Evolutionary conservation across 2,888 invertebrate genomes (phyloP).

Genomic region (Cantharis lateralis): DNA sequence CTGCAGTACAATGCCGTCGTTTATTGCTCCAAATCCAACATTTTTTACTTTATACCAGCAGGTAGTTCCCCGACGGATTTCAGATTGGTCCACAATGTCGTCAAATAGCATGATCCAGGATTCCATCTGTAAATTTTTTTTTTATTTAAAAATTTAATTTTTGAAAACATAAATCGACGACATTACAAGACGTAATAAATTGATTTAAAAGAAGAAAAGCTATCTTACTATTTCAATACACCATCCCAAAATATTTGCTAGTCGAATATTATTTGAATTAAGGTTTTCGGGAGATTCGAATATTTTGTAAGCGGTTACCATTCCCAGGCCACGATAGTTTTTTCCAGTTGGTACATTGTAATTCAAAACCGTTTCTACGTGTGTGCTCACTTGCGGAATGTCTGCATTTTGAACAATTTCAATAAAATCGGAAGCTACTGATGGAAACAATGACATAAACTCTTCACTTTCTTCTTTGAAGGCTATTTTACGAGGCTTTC

Average conservation of each 20-base stretch:
- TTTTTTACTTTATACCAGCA: neutral
- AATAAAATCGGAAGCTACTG: slow-evolving; percentile 81
- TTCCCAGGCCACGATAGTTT: slow-evolving; percentile 76
- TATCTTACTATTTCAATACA: slow-evolving; percentile 87
- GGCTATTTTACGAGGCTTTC: neutral
- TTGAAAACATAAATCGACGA: no score
- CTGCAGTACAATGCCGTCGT: neutral
- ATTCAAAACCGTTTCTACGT: slow-evolving; percentile 82
- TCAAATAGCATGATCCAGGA: no score
- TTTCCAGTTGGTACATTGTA: slow-evolving; percentile 93
- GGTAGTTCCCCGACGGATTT: neutral
- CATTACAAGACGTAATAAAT: no score
- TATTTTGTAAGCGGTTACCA: slow-evolving; percentile 76
- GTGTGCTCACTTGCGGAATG: slow-evolving; percentile 77
- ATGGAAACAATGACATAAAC: slow-evolving; percentile 87
- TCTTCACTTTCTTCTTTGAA: slow-evolving; percentile 81
- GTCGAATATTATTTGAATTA: slow-evolving; percentile 75
- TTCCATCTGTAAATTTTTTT: no score
- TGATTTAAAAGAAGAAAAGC: no score
- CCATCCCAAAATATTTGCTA: slow-evolving; percentile 90
- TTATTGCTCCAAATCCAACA: neutral
- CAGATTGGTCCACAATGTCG: neutral
- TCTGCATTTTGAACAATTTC: slow-evolving; percentile 75
- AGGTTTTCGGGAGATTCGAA: slow-evolving; percentile 67
- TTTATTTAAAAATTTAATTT: no score